Base-by-base conservation (phyloP, 1,140 invertebrate genomes). In the Tetraneura akinire region DNA sequence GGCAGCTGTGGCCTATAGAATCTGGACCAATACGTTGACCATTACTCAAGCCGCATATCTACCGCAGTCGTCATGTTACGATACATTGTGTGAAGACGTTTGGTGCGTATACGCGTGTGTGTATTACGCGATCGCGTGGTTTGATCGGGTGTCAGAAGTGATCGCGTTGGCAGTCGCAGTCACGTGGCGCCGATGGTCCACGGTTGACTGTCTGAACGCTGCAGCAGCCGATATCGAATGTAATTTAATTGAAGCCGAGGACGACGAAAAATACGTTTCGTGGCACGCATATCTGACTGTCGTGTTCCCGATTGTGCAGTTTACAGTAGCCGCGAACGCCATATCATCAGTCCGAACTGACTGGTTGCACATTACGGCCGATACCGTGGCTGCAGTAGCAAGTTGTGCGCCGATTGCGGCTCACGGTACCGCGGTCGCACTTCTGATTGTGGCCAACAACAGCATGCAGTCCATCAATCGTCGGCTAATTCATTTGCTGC, bases 91-190 rank as follows among this genome's bases (percentile, higher is more conserved):
- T 21, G 51, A 32, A 0, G 73, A 53, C n/a, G 32, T 60, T 18
- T 76, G 73, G 73, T 76, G 73, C 32, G 51, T 57, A 37, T 76
- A 76, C n/a, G 73, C 73, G 51, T 76, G 73, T n/a, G 51, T 57
- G 13, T 76, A 76, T n/a, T 76, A 76, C 53, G 51, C 73, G 13
- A 53, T 76, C 18, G 49, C 73, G n/a, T 76, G 73, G 73, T 21
- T 76, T 0, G 73, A 76, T 53, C 29, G 73, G 1, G 16, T 8
- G 47, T 57, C 32, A 5, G 73, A 76, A 32, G 23, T 57, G 4
- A 14, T 29, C 21, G 32, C 51, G 21, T 14, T 76, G 14, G 11
- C 1, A 3, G 51, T 32, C n/a, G 73, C 73, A 8, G 51, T 57
- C n/a, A 23, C 29, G 51, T 76, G 73, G 73, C 53, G 73, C 14